A percentile compares a stretch with the other conserved stretches of the same genome.
Evolutionary conservation across 1,140 invertebrate species (phyloP).

Genomic region (Drepana arcuata): DNA sequence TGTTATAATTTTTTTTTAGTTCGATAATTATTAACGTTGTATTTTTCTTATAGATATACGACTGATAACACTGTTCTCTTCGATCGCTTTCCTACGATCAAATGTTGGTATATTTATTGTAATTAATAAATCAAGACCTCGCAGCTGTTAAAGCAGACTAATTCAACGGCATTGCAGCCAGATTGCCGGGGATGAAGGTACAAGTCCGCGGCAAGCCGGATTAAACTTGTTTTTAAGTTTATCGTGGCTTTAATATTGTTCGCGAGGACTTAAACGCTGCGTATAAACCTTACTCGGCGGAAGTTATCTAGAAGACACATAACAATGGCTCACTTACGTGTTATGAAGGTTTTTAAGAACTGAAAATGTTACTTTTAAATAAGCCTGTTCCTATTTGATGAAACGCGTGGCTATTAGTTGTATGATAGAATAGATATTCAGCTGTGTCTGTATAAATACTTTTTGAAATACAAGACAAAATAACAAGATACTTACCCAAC

Average conservation of each 20-base stretch:
- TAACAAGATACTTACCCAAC: conserved; percentile 6
- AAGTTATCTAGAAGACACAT: conserved; percentile 26
- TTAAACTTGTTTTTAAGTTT: conserved; percentile 67
- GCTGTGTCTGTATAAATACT: too few relatives aligned
- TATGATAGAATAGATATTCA: too few relatives aligned
- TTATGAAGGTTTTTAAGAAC: too few relatives aligned
- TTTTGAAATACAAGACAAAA: conserved; percentile 8
- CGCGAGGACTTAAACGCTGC: conserved; percentile 45
- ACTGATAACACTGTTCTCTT: too few relatives aligned
- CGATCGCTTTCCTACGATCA: too few relatives aligned
- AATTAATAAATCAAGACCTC: conserved; percentile 7
- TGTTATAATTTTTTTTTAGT: too few relatives aligned
- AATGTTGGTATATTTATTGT: too few relatives aligned
- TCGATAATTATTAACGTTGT: too few relatives aligned
- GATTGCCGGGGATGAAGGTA: conserved; percentile 46
- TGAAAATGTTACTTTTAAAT: too few relatives aligned
- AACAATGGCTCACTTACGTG: conserved; percentile 17
- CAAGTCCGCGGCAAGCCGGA: conserved; percentile 46
- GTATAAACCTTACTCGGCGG: conserved; percentile 37
- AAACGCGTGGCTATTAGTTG: too few relatives aligned
- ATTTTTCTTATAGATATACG: too few relatives aligned
- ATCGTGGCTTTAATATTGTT: conserved; percentile 64
- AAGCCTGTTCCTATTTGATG: too few relatives aligned
- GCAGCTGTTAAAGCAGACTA: conserved; percentile 29
- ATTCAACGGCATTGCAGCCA: conserved; percentile 48